Conservation (phyloP, 1,140 invertebrate genomes). For the Temnothorax curvispinosus region DNA sequence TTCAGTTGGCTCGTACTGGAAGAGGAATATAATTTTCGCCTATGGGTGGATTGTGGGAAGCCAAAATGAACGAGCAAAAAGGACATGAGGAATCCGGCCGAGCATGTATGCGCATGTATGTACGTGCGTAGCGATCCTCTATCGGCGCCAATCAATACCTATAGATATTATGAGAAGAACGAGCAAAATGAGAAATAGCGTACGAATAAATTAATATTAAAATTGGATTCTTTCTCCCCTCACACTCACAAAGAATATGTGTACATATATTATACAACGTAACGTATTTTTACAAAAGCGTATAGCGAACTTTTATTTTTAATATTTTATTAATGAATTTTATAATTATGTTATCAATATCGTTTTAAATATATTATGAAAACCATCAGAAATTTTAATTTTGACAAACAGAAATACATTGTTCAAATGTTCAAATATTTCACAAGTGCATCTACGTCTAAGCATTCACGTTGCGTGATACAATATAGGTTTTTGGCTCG, state of each 20-base stretch:
- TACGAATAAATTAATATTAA: not conserved
- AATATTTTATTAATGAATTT: not conserved
- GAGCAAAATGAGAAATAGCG: not conserved
- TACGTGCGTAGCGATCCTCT: conserved; percentile 17
- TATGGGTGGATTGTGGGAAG: conserved; percentile 82
- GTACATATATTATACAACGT: not conserved
- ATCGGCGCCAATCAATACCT: conserved; percentile 56
- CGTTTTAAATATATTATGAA: not conserved
- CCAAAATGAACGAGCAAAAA: conserved; percentile 81
- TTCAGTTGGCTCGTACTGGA: conserved; percentile 65
- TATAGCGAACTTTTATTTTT: not conserved
- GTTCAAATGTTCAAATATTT: not conserved
- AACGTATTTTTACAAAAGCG: not conserved
- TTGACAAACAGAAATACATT: not conserved
- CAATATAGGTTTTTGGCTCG: not conserved
- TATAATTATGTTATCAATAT: not conserved
- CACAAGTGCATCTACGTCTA: not conserved
- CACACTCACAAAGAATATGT: not conserved
- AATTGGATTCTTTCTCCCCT: not conserved
- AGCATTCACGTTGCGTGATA: not conserved
- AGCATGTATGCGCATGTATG: conserved; percentile 50
- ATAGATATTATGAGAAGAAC: not conserved
- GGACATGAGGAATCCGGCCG: conserved; percentile 56
- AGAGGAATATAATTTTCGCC: conserved; percentile 82
- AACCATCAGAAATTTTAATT: not conserved